Conservation (phyloP, 2,113 vertebrate genomes). For the Cephalopholis sonnerati region DNA sequence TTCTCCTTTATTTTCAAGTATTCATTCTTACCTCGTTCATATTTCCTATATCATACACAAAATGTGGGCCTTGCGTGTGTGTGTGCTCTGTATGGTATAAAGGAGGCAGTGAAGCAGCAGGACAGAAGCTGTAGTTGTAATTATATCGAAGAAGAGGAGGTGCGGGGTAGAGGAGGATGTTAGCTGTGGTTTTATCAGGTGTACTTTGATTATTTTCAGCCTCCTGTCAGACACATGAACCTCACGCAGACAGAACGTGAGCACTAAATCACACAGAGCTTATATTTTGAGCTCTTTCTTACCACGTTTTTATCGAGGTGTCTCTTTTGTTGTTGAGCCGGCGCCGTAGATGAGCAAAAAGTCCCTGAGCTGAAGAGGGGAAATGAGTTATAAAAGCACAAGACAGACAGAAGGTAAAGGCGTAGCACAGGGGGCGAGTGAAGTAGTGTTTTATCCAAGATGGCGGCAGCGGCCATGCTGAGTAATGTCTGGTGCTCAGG, state of each 20-base stretch:
- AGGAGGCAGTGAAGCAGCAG: conserved; percentile 5
- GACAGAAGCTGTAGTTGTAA: background rate
- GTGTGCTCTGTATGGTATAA: background rate
- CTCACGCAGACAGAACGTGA: background rate
- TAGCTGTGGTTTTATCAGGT: background rate
- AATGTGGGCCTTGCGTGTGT: background rate
- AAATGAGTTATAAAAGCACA: background rate
- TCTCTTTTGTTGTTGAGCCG: background rate
- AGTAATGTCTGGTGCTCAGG: conserved; percentile 73
- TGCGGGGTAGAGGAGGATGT: background rate
- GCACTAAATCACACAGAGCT: conserved; percentile 10
- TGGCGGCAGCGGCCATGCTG: conserved; percentile 49
- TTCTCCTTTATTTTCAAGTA: conserved; percentile 12
- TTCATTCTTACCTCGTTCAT: conserved; percentile 4
- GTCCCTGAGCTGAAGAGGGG: background rate
- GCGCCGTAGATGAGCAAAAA: background rate
- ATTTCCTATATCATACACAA: background rate
- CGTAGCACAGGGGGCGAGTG: background rate
- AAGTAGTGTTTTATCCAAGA: conserved; percentile 11
- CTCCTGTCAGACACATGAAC: background rate
- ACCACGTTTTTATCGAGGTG: accelerated
- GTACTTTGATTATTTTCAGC: conserved; percentile 34
- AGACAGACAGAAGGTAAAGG: conserved; percentile 11
- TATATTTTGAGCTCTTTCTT: background rate
- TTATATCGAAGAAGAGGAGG: background rate